phyloP scores from a whole-genome alignment of 92 coral and sea anemone species.

The Siderastrea siderea region DNA sequence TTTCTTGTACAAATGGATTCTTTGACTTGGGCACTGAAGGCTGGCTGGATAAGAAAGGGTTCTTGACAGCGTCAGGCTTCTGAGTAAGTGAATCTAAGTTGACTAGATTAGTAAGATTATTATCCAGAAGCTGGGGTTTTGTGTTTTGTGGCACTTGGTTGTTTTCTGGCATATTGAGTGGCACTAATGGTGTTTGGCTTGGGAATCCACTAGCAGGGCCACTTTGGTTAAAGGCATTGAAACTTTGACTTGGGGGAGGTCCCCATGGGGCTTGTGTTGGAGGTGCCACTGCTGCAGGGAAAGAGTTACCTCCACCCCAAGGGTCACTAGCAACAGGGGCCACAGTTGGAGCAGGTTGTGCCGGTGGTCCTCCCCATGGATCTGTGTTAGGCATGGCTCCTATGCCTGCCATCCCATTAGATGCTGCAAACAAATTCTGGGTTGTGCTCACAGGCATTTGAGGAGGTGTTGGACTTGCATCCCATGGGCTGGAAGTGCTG shows the following conservation, averaged over 20 bases:
- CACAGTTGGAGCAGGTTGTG: slow-evolving; percentile 62
- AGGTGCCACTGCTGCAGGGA: slow-evolving; percentile 41
- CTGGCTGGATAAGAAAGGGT: slow-evolving; percentile 88
- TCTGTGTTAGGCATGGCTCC: slow-evolving; percentile 64
- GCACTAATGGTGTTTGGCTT: slow-evolving; percentile 24
- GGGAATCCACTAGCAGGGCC: slow-evolving; percentile 34
- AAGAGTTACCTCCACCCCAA: slow-evolving; percentile 77
- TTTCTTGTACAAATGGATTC: slow-evolving; percentile 95
- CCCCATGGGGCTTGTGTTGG: slow-evolving; percentile 85
- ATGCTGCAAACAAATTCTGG: slow-evolving; percentile 51
- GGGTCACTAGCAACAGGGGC: slow-evolving; percentile 76
- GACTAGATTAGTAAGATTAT: slow-evolving; percentile 81
- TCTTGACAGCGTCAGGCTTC: slow-evolving; percentile 80
- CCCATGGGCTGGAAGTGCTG: slow-evolving; percentile 86
- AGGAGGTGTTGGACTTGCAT: slow-evolving; percentile 54
- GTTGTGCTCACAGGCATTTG: slow-evolving; percentile 54
- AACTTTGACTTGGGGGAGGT: slow-evolving; percentile 41
- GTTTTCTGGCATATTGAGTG: slow-evolving; percentile 31
- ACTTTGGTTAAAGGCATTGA: slow-evolving; percentile 76
- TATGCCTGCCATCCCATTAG: slow-evolving; percentile 45
- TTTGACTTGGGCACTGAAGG: slow-evolving; percentile 78
- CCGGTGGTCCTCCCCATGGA: slow-evolving; percentile 78
- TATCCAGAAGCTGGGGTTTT: slow-evolving; percentile 76
- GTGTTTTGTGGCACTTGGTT: slow-evolving; percentile 31
- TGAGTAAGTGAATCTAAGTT: slow-evolving; percentile 85